Conservation (phyloP, 1,140 invertebrate genomes). For the Tribolium castaneum region DNA sequence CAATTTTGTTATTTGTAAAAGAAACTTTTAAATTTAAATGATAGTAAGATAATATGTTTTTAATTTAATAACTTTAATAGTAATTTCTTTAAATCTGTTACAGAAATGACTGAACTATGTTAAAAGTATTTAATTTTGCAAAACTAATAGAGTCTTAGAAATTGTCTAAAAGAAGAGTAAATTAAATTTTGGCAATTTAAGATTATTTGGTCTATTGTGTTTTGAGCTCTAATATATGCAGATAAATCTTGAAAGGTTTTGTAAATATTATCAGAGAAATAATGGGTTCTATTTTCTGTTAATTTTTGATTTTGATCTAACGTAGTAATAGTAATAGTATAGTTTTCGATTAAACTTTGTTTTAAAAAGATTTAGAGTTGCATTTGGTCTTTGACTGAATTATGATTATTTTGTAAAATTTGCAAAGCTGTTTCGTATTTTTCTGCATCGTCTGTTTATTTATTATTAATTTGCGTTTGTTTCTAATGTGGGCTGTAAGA, state of each 20-base stretch:
- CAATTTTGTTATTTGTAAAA: background rate
- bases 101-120: constrained; percentile 9
- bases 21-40: background rate
- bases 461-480: no score
- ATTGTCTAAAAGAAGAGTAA: constrained; percentile 36
- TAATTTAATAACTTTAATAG: background rate
- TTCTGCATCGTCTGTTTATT: no score
- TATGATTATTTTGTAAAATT: no score
- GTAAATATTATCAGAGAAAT: background rate
- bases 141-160: constrained; percentile 35
- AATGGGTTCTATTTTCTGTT: background rate
- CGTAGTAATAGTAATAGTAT: no score
- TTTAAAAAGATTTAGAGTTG: no score
- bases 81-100: constrained; percentile 2
- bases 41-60: background rate
- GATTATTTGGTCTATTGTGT: constrained; percentile 7
- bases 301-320: no score
- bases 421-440: no score
- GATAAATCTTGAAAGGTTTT: no score
- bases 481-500: no score
- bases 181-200: constrained; percentile 41
- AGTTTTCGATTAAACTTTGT: no score
- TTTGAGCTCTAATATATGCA: no score
- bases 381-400: no score
- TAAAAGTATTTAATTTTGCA: constrained; percentile 9